Percentiles rank a stretch among this genome's conserved stretches.
phyloP scores from a whole-genome alignment of 2,113 vertebrate genomes.

The Solea solea region DNA sequence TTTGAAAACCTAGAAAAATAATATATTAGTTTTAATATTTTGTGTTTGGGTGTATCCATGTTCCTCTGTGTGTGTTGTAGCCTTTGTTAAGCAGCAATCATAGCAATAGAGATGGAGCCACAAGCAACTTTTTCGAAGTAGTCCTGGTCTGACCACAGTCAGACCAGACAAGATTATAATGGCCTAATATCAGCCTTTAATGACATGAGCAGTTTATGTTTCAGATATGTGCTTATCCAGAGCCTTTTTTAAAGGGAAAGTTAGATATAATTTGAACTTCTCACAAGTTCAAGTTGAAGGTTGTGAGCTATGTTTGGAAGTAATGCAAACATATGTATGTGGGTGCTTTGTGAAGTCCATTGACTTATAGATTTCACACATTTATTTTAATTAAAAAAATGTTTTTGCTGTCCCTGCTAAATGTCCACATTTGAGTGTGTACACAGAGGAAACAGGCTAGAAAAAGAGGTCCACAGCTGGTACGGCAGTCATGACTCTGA shows the following conservation, averaged over 20 bases:
- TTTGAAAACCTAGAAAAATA: slow-evolving; percentile 9
- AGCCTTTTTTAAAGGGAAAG: slow-evolving; percentile 2
- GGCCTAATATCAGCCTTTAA: slow-evolving; percentile 12
- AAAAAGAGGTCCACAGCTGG: slow-evolving; percentile 40
- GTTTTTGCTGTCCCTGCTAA: slow-evolving; percentile 19
- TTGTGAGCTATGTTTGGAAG: slow-evolving; percentile 5
- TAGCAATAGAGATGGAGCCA: slow-evolving; percentile 17
- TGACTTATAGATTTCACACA: slow-evolving; percentile 18
- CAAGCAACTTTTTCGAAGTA: slow-evolving; percentile 56
- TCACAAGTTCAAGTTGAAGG: no score
- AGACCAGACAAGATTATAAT: slow-evolving; percentile 40
- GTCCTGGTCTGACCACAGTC: slow-evolving; percentile 44
- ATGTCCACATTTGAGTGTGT: slow-evolving; percentile 31
- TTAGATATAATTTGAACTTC: not conserved
- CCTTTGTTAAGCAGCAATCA: slow-evolving; percentile 28
- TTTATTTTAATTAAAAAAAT: slow-evolving; percentile 49
- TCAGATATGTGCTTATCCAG: not conserved
- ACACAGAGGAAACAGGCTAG: slow-evolving; percentile 33
- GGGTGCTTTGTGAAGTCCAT: slow-evolving; percentile 8
- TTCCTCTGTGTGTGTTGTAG: slow-evolving; percentile 16
- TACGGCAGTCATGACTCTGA: slow-evolving; percentile 24
- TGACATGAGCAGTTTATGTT: slow-evolving; percentile 18
- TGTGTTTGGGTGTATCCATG: slow-evolving; percentile 5
- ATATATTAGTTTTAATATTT: not conserved
- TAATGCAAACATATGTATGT: not conserved